Conservation (phyloP, 2,113 vertebrate genomes). For the Mormyrus lacerda region DNA sequence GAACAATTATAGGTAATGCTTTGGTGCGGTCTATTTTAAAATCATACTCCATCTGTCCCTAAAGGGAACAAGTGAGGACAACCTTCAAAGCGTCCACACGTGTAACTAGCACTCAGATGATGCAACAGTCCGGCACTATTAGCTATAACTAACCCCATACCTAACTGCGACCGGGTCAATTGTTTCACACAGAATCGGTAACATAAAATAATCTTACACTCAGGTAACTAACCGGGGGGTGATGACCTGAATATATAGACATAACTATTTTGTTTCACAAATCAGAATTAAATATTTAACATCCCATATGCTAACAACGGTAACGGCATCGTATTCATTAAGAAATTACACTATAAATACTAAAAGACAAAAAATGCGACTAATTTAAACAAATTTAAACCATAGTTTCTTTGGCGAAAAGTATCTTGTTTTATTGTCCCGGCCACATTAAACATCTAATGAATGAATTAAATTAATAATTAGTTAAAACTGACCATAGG, state of each 20-base stretch:
- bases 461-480: too few species aligned
- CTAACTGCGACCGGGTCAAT: not conserved
- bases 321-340: not conserved
- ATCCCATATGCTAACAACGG: not conserved
- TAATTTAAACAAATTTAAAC: not conserved
- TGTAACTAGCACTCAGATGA: not conserved
- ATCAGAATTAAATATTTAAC: not conserved
- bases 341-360: too few species aligned
- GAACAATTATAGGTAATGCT: not conserved
- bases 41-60: not conserved
- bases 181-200: not conserved
- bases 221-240: not conserved
- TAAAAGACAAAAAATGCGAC: too few species aligned
- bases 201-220: not conserved
- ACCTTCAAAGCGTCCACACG: not conserved
- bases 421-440: not conserved
- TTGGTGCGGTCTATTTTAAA: not conserved
- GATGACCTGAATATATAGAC: not conserved
- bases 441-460: not conserved
- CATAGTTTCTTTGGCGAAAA: not conserved
- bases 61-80: not conserved
- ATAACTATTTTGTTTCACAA: not conserved
- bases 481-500: not conserved
- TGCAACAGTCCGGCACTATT: not conserved
- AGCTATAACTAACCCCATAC: not conserved